A percentile compares a stretch with the other conserved stretches of the same genome.
Conservation (phyloP, 2,888 invertebrate species). For the Lobophora halterata region DNA sequence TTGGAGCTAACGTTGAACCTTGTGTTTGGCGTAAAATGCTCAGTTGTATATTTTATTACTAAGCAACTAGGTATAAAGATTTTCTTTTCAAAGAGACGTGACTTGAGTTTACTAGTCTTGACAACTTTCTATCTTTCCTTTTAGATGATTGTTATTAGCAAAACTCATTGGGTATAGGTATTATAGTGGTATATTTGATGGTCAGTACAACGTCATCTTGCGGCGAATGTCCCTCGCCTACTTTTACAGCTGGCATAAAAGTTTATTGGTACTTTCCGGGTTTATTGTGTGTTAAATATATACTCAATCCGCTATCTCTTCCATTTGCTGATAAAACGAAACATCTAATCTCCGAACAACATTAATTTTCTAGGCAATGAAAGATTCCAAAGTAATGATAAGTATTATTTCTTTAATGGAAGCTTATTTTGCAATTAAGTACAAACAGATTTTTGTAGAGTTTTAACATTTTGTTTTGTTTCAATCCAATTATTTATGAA, state of each 20-base stretch:
- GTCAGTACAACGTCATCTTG: conserved; percentile 43
- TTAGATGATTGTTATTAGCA: conserved; percentile 33
- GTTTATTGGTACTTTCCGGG: conserved; percentile 47
- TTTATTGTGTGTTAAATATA: conserved; percentile 54
- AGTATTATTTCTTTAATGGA: too few relatives aligned
- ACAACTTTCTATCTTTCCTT: too few relatives aligned
- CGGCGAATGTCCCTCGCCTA: conserved; percentile 40
- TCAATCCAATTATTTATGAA: conserved; percentile 25
- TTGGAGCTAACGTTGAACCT: conserved; percentile 43
- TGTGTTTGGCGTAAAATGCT: conserved; percentile 35
- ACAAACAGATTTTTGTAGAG: too few relatives aligned
- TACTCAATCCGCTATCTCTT: conserved; percentile 42
- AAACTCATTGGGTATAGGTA: too few relatives aligned
- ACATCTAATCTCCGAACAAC: neutral
- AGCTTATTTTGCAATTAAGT: too few relatives aligned
- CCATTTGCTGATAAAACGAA: conserved; percentile 41
- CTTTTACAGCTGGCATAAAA: conserved; percentile 52
- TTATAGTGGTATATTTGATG: conserved; percentile 36
- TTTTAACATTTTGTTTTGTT: conserved; percentile 18
- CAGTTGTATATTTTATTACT: conserved; percentile 9
- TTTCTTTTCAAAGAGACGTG: too few relatives aligned
- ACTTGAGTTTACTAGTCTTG: too few relatives aligned
- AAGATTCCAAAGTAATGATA: too few relatives aligned
- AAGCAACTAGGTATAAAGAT: neutral
- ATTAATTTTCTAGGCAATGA: neutral